A percentile compares a stretch with the other conserved stretches of the same genome.
Evolutionary conservation across 2,113 vertebrate genomes (phyloP).

Genomic region (Lanius collurio): DNA sequence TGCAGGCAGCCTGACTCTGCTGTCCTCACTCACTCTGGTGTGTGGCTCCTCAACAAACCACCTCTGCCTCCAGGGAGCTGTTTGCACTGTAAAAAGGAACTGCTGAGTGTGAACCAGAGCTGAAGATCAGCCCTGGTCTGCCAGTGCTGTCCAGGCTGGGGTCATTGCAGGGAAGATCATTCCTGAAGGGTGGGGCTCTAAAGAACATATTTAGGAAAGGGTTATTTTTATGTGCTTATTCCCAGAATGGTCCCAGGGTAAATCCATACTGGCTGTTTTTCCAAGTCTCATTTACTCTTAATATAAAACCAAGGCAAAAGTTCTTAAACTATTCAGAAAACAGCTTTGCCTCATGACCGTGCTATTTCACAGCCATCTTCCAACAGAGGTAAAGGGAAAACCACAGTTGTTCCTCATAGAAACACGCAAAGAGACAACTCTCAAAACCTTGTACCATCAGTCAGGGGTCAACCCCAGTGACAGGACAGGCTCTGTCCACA

Average conservation of each 20-base stretch:
- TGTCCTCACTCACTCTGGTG: neutral
- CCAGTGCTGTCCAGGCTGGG: neutral
- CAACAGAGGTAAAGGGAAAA: neutral
- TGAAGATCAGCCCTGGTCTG: neutral
- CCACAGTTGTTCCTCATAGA: neutral
- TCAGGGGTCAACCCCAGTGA: neutral
- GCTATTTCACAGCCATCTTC: neutral
- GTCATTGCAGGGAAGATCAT: neutral
- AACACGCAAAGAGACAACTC: neutral
- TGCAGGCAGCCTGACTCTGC: neutral
- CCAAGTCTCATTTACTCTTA: neutral
- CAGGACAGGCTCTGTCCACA: neutral
- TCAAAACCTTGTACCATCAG: neutral
- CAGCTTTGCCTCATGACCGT: neutral
- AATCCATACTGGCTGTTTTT: neutral
- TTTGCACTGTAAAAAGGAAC: neutral
- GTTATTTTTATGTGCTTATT: neutral
- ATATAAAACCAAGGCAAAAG: neutral
- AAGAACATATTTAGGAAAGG: neutral
- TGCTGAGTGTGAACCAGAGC: neutral
- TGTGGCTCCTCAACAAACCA: accelerated
- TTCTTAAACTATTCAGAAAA: neutral
- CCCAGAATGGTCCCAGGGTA: neutral
- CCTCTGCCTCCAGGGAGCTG: neutral
- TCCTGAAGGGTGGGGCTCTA: neutral